These are phyloP conservation scores for Ophiothrix spiculata DNA, from an alignment of 35 echinoderm and acorn worm genomes.

Conservation along the genomic window DNA sequence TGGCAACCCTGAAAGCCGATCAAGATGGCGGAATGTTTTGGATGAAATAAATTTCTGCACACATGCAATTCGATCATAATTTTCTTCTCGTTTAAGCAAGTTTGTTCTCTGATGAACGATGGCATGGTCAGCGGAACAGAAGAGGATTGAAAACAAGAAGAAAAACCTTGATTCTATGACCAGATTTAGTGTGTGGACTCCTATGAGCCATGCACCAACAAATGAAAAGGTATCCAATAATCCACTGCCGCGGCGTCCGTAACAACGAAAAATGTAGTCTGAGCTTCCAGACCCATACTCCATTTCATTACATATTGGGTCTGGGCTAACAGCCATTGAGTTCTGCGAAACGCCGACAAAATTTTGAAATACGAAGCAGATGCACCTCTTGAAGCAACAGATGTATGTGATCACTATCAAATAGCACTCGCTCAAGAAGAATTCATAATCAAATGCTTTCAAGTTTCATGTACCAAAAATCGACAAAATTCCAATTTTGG, in stretches of 20 bases:
- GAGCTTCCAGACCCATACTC: too few relatives aligned
- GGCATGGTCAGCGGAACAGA: slow-evolving; percentile 96
- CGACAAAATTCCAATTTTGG: too few relatives aligned
- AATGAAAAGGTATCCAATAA: slow-evolving; percentile 76
- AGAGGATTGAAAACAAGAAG: slow-evolving; percentile 86
- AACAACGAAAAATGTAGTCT: too few relatives aligned
- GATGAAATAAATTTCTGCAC: background rate
- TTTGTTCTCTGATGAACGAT: slow-evolving; percentile 37
- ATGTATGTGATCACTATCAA: too few relatives aligned
- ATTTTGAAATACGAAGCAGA: too few relatives aligned
- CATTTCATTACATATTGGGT: too few relatives aligned
- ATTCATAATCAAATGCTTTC: too few relatives aligned
- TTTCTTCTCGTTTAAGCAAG: background rate
- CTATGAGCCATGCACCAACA: slow-evolving; percentile 82
- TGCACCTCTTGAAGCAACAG: too few relatives aligned
- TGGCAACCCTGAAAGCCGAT: background rate
- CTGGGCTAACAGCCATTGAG: too few relatives aligned
- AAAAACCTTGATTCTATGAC: slow-evolving; percentile 86
- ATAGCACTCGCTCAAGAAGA: too few relatives aligned
- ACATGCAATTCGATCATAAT: background rate
- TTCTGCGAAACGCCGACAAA: too few relatives aligned
- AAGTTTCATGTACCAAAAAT: too few relatives aligned
- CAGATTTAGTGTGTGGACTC: slow-evolving; percentile 92
- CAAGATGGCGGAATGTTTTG: slow-evolving; percentile 6
- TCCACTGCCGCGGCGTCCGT: background rate